Base-by-base conservation (phyloP, 2,797 vertebrate genomes). In the Gastrophryne carolinensis region DNA sequence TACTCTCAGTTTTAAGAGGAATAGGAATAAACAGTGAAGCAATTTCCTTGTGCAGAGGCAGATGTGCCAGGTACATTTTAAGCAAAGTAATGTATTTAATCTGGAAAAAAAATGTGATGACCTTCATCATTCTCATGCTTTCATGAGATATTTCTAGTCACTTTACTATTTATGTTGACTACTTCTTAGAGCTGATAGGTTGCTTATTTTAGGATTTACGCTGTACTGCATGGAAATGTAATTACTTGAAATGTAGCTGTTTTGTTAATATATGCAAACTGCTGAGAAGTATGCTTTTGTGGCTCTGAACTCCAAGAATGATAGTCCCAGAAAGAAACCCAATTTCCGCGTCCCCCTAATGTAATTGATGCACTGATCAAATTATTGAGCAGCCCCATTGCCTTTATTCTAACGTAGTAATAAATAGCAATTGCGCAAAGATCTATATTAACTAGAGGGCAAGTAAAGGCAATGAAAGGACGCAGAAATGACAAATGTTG, bases 61-160 rank as follows among this genome's bases (percentile, higher is more conserved):
- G 71, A 73, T 65, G 71, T 73, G 60, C 61, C 60, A 64, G 71
- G 50, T 73, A 44, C 34, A 64, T 64, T 73, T 34, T 34, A 26
- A 56, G 27, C 60, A 49, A 73, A 41, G 52, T 5, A 64, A 64
- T 44, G 23, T 64, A 49, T 65, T 64, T 65, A 44, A 32, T 73
- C 60, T 24, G 26, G 15, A 54, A 65, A 29, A 64, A 72, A 72
- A n/a, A n/a, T n/a, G n/a, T n/a, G n/a, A 72, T 35, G 41, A 72
- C 69, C 44, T 61, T 47, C 27, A 62, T 72, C 52, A 72, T 50
- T 62, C 53, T 26, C 21, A 72, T 26, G 52, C 21, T 72, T 35
- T 61, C 44, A 72, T 62, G 44, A 52, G 44, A 37, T 61, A 62
- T 50, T 21, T 34, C 34, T 61, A 72, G 29, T 72, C 52, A 30